These are phyloP conservation scores for Clarias laeviceps DNA, from an alignment of 2,797 vertebrate species.

Conservation along the genomic window DNA sequence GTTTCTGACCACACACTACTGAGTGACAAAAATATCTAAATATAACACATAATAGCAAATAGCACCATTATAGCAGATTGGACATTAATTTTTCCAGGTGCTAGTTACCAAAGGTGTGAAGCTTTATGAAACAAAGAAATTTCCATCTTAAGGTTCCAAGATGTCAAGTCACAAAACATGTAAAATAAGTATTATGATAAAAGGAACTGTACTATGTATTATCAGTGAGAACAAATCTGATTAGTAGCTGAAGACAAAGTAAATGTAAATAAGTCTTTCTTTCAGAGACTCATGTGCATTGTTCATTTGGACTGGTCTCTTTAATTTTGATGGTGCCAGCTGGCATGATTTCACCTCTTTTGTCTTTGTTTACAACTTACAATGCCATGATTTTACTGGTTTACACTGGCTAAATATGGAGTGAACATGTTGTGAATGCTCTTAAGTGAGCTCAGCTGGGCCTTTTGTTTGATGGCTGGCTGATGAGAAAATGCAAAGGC, in stretches of 20 bases:
- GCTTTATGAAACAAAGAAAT: not conserved
- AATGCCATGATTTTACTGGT: conserved; percentile 74
- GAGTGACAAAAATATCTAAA: not conserved
- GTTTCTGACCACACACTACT: not conserved
- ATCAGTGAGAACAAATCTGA: conserved; percentile 58
- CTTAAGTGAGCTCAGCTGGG: conserved; percentile 71
- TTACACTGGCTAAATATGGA: conserved; percentile 59
- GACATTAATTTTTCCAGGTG: not conserved
- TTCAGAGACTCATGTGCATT: conserved; percentile 62
- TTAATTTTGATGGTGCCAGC: conserved; percentile 64
- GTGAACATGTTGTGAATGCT: conserved; percentile 67
- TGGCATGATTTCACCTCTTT: conserved; percentile 27
- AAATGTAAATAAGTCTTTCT: conserved; percentile 64
- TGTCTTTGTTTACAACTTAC: conserved; percentile 68
- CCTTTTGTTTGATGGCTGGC: conserved; percentile 75
- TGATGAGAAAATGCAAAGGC: conserved; percentile 67
- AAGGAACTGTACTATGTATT: not conserved
- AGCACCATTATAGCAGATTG: not conserved
- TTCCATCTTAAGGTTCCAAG: not conserved
- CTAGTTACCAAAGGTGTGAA: not conserved
- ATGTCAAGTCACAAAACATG: not conserved
- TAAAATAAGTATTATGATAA: not conserved
- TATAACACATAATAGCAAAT: not conserved
- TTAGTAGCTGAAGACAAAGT: conserved; percentile 60
- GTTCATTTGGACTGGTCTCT: conserved; percentile 63